Evolutionary conservation across 2,888 invertebrate genomes (phyloP), one percentile per base, ranked within the genome.

Genomic region (Metopia argyrocephala): DNA sequence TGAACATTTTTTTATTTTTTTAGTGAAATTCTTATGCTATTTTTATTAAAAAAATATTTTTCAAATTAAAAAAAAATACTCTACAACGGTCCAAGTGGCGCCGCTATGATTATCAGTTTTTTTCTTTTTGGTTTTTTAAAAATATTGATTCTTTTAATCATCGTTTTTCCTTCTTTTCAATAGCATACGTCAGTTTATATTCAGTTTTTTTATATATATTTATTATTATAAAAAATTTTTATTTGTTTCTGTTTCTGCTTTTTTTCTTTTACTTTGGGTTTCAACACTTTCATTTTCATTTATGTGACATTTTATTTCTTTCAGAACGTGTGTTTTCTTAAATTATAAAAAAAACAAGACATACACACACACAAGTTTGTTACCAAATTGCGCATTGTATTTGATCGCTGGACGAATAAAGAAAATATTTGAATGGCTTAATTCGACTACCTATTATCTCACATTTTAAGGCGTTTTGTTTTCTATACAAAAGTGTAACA

Each of bases 21-120:
- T 62, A 23, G 61, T 66, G 66, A 79, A 79, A 79, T 70, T 79
- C 70, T 70, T 65, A 50, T 61, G 70, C 45, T 79, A 71, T 66
- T 75, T 75, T 38, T 79, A 38, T 38, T 57, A 38, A 15, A 46
- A 28, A n/a, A 28, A 28, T n/a, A n/a, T 38, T 18, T 23, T 45
- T 61, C 6, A n/a, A 20, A 57, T 28, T 52, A 38, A 38, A 1
- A 15, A 12, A 38, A 38, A 38, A 38, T 12, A 38, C 12, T 12
- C 4, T 15, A 12, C 25, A 38, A 23, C 27, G 18, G 23, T 21
- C 31, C 54, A 15, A 45, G 25, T 25, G 38, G 38, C 38, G 38
- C 38, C 38, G 38, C 38, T 38, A 15, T 50, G 20, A 27, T 27
- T 50, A 12, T 46, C 7, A 28, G 20, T 65, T 25, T 15, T 28